Conservation (phyloP, 2,888 invertebrate species). For the Tetanocera ferruginea region DNA sequence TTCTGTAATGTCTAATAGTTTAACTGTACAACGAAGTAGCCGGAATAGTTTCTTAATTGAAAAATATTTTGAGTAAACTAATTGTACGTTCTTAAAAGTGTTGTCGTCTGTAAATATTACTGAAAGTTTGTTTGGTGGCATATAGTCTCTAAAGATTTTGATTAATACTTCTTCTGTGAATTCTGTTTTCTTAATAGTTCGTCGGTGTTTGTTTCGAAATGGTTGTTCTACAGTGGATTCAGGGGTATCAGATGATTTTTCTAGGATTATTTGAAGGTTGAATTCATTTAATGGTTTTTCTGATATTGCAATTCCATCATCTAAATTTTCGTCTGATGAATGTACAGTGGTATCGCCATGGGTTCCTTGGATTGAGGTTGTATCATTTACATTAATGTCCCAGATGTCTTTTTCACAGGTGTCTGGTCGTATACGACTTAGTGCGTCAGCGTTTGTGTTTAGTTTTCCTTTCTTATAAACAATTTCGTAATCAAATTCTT, state of each 20-base stretch:
- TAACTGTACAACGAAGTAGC: too few relatives aligned
- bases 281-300: slow-evolving; percentile 46
- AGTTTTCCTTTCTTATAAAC: slow-evolving; percentile 50
- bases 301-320: slow-evolving; percentile 40
- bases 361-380: slow-evolving; percentile 27
- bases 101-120: too few relatives aligned
- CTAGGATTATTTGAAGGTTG: slow-evolving; percentile 41
- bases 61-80: too few relatives aligned
- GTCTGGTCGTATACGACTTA: slow-evolving; percentile 25
- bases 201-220: too few relatives aligned
- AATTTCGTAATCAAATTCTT: slow-evolving; percentile 55
- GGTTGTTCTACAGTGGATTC: slow-evolving; percentile 21
- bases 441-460: slow-evolving; percentile 27
- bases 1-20: too few relatives aligned
- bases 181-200: too few relatives aligned
- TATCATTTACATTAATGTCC: slow-evolving; percentile 36
- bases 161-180: too few relatives aligned
- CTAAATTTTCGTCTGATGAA: slow-evolving; percentile 40
- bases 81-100: too few relatives aligned
- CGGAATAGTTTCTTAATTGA: too few relatives aligned
- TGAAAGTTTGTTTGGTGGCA: too few relatives aligned
- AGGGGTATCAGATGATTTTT: slow-evolving; percentile 27
- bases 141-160: too few relatives aligned
- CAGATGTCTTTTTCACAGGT: neutral
- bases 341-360: slow-evolving; percentile 25